These are phyloP conservation scores for Manis crassicaudata DNA, from an alignment of 2,797 vertebrate species.

Conservation along the genomic window DNA sequence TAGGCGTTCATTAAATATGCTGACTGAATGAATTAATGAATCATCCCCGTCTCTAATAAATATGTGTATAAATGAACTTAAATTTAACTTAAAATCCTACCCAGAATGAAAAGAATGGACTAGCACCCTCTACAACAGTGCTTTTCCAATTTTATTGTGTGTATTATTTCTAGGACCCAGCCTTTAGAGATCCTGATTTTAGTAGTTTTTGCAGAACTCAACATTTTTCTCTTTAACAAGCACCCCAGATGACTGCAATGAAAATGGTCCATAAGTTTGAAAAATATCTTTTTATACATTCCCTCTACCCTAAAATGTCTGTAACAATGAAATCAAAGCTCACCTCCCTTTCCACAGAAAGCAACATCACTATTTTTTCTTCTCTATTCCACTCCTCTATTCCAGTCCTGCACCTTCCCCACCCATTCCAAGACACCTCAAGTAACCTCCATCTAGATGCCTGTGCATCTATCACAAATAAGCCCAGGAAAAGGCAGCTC, in stretches of 20 bases:
- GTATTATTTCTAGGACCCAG: background rate
- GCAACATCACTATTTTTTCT: background rate
- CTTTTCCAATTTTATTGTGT: constrained; percentile 12
- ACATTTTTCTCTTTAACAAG: constrained; percentile 24
- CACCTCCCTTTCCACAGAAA: background rate
- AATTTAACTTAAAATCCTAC: background rate
- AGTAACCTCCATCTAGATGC: background rate
- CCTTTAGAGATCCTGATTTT: constrained; percentile 2
- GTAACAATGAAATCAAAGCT: constrained; percentile 7
- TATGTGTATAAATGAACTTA: background rate
- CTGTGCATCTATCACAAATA: background rate
- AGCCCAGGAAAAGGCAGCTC: background rate
- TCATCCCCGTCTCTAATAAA: background rate
- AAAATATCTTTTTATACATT: constrained; percentile 9
- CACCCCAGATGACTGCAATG: background rate
- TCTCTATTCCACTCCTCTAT: background rate
- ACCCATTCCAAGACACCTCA: background rate
- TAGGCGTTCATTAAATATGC: background rate
- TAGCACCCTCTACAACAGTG: background rate
- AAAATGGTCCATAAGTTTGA: constrained; percentile 21
- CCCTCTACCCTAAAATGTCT: background rate
- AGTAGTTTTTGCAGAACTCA: constrained; percentile 4
- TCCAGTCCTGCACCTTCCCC: background rate
- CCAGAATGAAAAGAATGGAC: background rate
- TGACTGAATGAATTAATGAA: background rate